Conservation (phyloP, 2,888 invertebrate genomes). For the Scrobipalpa costella region DNA sequence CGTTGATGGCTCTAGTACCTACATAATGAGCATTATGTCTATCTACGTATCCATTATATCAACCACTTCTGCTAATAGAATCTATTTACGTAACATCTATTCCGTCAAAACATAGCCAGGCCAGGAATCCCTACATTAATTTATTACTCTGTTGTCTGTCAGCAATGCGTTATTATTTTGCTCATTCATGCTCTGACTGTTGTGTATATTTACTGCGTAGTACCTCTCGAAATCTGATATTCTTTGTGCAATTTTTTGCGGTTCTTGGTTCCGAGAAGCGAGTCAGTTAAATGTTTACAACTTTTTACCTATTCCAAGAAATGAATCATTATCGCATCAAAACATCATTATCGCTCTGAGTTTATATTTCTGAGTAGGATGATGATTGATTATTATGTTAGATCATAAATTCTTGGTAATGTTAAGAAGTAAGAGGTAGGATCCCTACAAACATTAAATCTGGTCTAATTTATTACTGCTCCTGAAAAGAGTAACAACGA, state of each 20-base stretch:
- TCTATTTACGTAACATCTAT: constrained; percentile 24
- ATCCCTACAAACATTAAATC: neutral
- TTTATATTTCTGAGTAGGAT: neutral
- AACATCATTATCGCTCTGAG: neutral
- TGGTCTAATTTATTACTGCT: neutral
- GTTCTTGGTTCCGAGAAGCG: constrained; percentile 19
- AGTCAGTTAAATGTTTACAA: constrained; percentile 25
- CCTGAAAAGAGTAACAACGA: neutral
- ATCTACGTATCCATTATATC: neutral
- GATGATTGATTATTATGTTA: neutral
- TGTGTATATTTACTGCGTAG: constrained; percentile 22
- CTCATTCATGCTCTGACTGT: constrained; percentile 15
- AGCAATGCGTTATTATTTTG: constrained; percentile 24
- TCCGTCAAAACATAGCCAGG: constrained; percentile 21
- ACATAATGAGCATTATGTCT: constrained; percentile 1
- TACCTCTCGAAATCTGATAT: constrained; percentile 23
- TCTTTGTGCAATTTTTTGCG: constrained; percentile 22
- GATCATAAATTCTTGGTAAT: neutral
- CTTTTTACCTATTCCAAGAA: constrained; percentile 18
- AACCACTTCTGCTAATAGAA: neutral
- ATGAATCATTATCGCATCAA: too few species aligned
- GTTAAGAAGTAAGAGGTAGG: too few species aligned
- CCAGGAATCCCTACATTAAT: constrained; percentile 2
- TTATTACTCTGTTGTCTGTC: constrained; percentile 24
- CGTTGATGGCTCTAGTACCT: constrained; percentile 39